Evolutionary conservation across 1,140 invertebrate genomes (phyloP), one percentile per base, ranked within the genome.

Genomic region (Ceratosolen fusciceps): DNA sequence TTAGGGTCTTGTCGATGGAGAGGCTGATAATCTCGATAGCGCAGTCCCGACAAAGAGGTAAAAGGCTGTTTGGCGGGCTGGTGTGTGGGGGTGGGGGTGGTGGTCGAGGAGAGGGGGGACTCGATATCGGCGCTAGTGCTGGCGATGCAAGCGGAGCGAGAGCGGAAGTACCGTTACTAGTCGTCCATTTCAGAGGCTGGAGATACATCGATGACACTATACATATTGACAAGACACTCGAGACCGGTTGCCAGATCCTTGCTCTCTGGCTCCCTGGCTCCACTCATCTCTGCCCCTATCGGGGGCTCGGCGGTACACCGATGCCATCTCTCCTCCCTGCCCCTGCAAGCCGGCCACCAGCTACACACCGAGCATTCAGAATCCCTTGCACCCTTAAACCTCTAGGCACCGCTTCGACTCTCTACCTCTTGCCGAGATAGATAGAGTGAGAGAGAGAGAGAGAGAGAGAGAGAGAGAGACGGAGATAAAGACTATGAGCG

Each of bases 211-310:
- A 88, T 88, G 87, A 87, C 85, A 86, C 86, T 87, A 88, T 88
- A 88, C 86, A 88, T 88, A 88, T 88, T 88, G 87, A 88, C 87
- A 88, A 88, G 87, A 86, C 86, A 88, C 87, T 88, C 84, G 87
- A 88, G 84, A 85, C 85, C 86, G 83, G 80, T 83, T 79, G 81
- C 81, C 82, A 78, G 81, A 73, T 86, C 81, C 82, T 83, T 80
- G 78, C 75, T 80, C 80, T n/a, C n/a, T n/a, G n/a, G n/a, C n/a
- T n/a, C n/a, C n/a, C n/a, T 34, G 21, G 21, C 54, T 29, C 5
- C 16, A 58, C 29, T 72, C 78, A 67, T 34, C 37, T 21, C 37
- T 19, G 5, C 31, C 54, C 29, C n/a, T 34, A 65, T 37, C 34
- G 24, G 54, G 16, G 34, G 31, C 12, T 62, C 31, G 31, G 21